Conservation (phyloP, 2,797 vertebrate genomes). For the Gallinago stenura region DNA sequence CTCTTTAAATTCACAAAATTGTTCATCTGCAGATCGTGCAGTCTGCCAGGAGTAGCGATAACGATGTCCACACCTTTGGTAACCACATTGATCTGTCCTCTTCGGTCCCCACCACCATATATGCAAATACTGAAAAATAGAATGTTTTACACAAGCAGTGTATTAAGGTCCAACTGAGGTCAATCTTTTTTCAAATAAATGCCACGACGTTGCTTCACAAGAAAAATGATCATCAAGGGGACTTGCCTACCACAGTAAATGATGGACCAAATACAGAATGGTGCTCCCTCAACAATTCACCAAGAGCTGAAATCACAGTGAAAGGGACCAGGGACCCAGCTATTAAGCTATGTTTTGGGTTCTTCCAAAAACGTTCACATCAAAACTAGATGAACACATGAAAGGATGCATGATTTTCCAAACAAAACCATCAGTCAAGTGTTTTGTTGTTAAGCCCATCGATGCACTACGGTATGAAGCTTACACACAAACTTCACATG, state of each 20-base stretch:
- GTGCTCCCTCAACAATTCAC: background rate
- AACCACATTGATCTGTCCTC: conserved; percentile 86
- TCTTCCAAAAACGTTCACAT: background rate
- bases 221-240: background rate
- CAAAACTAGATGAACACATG: background rate
- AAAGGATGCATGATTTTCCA: background rate
- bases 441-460: background rate
- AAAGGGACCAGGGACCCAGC: accelerated
- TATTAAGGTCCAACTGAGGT: background rate
- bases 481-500: background rate
- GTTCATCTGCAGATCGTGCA: conserved; percentile 97
- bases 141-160: background rate
- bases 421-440: background rate
- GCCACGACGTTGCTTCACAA: background rate
- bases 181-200: background rate
- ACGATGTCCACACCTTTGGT: conserved; percentile 92
- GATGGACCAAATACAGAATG: background rate
- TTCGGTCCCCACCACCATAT: conserved; percentile 93
- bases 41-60: conserved; percentile 94
- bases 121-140: conserved; percentile 88
- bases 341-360: background rate
- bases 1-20: conserved; percentile 88
- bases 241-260: background rate
- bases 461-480: background rate
- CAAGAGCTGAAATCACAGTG: background rate